Evolutionary conservation across 2,888 invertebrate species (phyloP), one percentile per base, ranked within the genome.

Genomic region (Dryocosmus kuriphilus): DNA sequence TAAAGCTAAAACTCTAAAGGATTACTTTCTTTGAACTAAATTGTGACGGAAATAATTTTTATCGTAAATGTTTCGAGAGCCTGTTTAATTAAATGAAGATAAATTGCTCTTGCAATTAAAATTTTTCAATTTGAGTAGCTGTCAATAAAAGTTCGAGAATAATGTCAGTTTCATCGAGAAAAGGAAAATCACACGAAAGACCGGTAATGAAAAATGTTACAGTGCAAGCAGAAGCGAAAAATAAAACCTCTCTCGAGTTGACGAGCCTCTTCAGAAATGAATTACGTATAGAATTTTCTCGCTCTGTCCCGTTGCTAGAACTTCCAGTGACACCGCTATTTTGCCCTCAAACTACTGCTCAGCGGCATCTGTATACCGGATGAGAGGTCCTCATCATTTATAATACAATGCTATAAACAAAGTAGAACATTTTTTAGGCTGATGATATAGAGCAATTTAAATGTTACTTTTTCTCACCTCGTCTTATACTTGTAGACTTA

Each of bases 181-280:
- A 46, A 19, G 5, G 19, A 46, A 19, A 46, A 1, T 19, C 4
- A 19, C 3, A 61, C 2, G 19, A 30, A 30, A 61, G 60, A 4
- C 14, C 60, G 35, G 35, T 51, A 51, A 51, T n/a, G 7, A 51
- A 7, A 51, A 51, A 51, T n/a, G 51, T 51, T 51, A 65, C 16
- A 41, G 24, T 24, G 22, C 1, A 4, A 65, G 24, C 3, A 22
- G 65, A 41, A 38, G 51, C n/a, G 1, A 41, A 16, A 65, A 65
- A 65, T 63, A 63, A 63, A 62, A 63, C 0, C n/a, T 51, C 61
- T 4, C 35, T n/a, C 19, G 61, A 62, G 61, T 62, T 63, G 35
- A 65, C 41, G 41, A 67, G 19, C 41, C 65, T 46, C 41, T 67
- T 46, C 24, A 67, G 65, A 46, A 67, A 67, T 67, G 41, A 67